phyloP scores from a whole-genome alignment of 92 coral and sea anemone genomes.

The Heliopora coerulea region DNA sequence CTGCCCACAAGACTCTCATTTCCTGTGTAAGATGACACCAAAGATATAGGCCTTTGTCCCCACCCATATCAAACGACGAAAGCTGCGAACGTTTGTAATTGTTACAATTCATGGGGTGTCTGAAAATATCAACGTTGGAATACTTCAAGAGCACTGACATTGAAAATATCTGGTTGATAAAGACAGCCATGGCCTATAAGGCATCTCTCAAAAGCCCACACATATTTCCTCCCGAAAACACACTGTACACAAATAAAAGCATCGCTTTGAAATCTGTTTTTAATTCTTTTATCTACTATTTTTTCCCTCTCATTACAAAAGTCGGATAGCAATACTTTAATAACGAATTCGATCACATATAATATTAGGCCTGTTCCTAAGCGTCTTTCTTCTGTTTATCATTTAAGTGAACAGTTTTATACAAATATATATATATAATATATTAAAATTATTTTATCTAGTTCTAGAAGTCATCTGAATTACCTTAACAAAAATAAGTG shows the following conservation, averaged over 20 bases:
- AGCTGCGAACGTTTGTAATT: too few species aligned
- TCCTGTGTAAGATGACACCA: too few species aligned
- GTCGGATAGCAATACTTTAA: conserved; percentile 4
- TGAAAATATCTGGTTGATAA: background rate
- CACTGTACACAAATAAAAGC: background rate
- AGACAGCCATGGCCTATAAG: background rate
- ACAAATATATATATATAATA: conserved; percentile 41
- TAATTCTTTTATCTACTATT: background rate
- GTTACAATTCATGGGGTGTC: too few species aligned
- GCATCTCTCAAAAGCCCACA: background rate
- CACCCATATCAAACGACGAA: too few species aligned
- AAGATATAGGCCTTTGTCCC: too few species aligned
- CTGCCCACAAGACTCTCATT: too few species aligned
- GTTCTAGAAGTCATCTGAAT: conserved; percentile 42
- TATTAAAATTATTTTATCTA: conserved; percentile 46
- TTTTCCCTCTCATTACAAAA: conserved; percentile 16
- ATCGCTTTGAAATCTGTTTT: conserved; percentile 9
- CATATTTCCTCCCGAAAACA: too few species aligned
- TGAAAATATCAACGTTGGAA: background rate
- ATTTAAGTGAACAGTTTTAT: conserved; percentile 32
- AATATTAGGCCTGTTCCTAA: conserved; percentile 5
- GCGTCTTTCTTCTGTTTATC: background rate
- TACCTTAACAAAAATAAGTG: conserved; percentile 34
- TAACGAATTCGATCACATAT: conserved; percentile 9
- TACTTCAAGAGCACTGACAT: too few species aligned